A percentile compares a stretch with the other conserved stretches of the same genome.
Conservation (phyloP, 1,140 invertebrate genomes). For the Drosophila prosaltans region DNA sequence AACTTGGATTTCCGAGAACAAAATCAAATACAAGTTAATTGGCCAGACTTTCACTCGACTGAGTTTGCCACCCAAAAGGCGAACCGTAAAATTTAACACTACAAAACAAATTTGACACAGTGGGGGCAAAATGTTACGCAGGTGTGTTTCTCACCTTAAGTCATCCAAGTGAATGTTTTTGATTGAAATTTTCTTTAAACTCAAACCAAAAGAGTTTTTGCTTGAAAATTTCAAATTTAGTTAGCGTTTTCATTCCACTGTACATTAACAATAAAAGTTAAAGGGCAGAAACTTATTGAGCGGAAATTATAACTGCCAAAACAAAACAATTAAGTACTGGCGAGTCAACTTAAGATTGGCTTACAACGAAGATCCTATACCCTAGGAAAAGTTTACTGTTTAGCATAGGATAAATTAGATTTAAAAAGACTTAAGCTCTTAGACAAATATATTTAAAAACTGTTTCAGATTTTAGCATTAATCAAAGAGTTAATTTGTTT, state of each 20-base stretch:
- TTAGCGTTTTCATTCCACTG: neutral
- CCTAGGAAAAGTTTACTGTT: neutral
- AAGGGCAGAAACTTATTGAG: conserved; percentile 33
- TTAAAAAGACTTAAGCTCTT: no score
- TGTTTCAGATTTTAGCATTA: no score
- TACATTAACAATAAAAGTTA: neutral
- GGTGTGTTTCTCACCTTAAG: neutral
- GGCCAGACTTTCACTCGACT: conserved; percentile 32
- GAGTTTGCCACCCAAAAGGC: conserved; percentile 15
- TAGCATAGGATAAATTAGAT: neutral
- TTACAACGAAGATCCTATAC: neutral
- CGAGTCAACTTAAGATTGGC: neutral
- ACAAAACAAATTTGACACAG: neutral
- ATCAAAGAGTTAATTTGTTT: neutral
- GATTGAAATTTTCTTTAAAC: no score
- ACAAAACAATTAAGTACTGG: conserved; percentile 16
- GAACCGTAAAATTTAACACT: conserved; percentile 4
- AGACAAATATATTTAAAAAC: no score
- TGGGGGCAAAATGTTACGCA: neutral
- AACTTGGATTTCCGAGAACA: conserved; percentile 21
- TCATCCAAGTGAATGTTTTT: no score
- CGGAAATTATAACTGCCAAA: conserved; percentile 46
- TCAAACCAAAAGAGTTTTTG: no score
- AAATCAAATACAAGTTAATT: conserved; percentile 29
- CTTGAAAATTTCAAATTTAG: neutral